Conservation (phyloP, 2,888 invertebrate species). For the Poecilobothrus nobilitatus region DNA sequence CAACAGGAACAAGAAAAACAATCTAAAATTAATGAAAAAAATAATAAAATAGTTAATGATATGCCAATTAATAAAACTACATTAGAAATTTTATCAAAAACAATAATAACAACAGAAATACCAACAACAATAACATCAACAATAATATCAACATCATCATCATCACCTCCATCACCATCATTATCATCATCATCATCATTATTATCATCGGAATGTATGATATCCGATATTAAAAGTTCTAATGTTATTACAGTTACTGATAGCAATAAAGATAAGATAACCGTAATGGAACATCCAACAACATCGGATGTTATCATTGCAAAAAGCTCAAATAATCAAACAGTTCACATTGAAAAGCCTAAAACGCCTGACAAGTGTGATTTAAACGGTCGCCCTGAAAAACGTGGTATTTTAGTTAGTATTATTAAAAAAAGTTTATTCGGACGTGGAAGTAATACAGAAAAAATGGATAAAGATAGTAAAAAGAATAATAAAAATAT, state of each 20-base stretch:
- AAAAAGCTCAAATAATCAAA: neutral
- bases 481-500: neutral
- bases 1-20: no score
- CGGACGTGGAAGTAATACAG: neutral
- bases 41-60: slow-evolving; percentile 22
- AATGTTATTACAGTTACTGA: neutral
- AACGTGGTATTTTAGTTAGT: slow-evolving; percentile 10
- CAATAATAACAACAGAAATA: no score
- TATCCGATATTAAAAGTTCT: neutral
- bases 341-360: neutral
- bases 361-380: neutral
- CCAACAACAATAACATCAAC: no score
- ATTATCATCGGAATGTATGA: neutral
- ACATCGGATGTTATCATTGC: neutral
- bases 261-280: slow-evolving; percentile 10
- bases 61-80: slow-evolving; percentile 14
- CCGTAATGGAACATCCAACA: neutral
- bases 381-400: neutral
- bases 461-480: slow-evolving; percentile 8
- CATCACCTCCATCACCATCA: no score
- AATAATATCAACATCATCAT: no score
- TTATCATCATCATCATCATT: slow-evolving; percentile 8
- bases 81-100: neutral
- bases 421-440: slow-evolving; percentile 13
- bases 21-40: slow-evolving; percentile 7